Evolutionary conservation across 2,113 vertebrate genomes (phyloP), one percentile per base, ranked within the genome.

Genomic region (Myotis brandtii): DNA sequence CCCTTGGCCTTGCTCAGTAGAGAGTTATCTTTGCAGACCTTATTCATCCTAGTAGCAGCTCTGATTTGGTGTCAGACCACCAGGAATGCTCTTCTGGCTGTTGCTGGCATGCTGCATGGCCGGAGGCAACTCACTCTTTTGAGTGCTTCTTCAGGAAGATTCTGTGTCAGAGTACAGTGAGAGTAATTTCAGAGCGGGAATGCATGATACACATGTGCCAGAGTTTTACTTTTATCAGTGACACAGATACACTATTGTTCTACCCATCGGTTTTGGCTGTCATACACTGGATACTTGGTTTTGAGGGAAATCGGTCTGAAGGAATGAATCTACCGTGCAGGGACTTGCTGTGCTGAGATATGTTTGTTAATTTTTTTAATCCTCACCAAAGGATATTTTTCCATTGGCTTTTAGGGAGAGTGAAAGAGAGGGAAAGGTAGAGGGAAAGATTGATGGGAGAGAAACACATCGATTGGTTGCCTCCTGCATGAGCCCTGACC

Each of bases 171-270:
- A 86, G 64, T 23, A 18, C 27, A 64, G 18, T 30, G 54, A 69
- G 30, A 89, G 59, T 86, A 46, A 69, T 79, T 95, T 66, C 77
- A 91, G 72, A 95, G 69, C 17, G 0, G 10, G 43, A 66, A 34
- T 72, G 16, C 69, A 9, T 17, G 40, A 75, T 23, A 64, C 9
- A 46, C 32, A 48, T 40, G 46, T 66, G 11, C 5, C 7, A 94
- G 80, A 54, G 43, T 84, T 92, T 92, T 84, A 37, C 87, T 86
- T 89, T 92, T 72, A 48, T 84, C 73, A 66, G 73, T 91, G 79
- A 79, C 80, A 86, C 17, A 75, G 64, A 46, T 25, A 54, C 76
- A 48, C 67, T 59, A 2, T 56, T 40, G 18, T 81, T 96, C 50
- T 89, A 40, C 25, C 43, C 1, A 0, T 27, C 92, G 79, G 54